Conservation (phyloP, 2,797 vertebrate species). For the Gambusia yucatana region DNA sequence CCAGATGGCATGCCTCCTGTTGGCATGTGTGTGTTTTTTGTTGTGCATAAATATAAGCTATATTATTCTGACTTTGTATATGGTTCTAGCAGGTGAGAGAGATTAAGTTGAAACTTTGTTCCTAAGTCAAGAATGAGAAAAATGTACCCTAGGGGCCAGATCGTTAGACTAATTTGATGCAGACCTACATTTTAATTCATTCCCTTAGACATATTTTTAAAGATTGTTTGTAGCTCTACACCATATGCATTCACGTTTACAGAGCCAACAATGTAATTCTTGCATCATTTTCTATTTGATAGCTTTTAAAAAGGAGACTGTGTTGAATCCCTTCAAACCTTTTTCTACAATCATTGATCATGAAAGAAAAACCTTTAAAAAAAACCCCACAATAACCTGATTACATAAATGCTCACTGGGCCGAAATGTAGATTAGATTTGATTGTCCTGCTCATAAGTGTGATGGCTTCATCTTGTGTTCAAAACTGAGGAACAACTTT, state of each 20-base stretch:
- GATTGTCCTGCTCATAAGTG: background rate
- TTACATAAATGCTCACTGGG: background rate
- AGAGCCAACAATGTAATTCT: conserved; percentile 27
- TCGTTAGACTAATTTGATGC: conserved; percentile 65
- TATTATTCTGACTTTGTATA: conserved; percentile 52
- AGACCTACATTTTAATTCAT: conserved; percentile 62
- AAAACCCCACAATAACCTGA: conserved; percentile 29
- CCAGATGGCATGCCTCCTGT: conserved; percentile 51
- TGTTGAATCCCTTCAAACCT: background rate
- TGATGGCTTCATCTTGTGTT: background rate
- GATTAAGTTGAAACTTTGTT: conserved; percentile 72
- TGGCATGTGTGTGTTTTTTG: too few relatives aligned
- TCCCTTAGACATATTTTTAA: conserved; percentile 64
- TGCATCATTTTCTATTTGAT: conserved; percentile 18
- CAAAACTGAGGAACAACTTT: background rate
- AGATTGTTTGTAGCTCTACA: conserved; percentile 71
- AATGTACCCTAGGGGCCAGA: conserved; percentile 61
- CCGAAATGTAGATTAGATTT: background rate
- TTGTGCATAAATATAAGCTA: conserved; percentile 4
- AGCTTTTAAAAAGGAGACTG: too few relatives aligned
- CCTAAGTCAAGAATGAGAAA: conserved; percentile 63
- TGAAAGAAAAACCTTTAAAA: conserved; percentile 19
- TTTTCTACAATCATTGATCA: background rate
- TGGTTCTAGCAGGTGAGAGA: conserved; percentile 65
- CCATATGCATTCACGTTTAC: conserved; percentile 61